A percentile compares a stretch with the other conserved stretches of the same genome.
phyloP scores from a whole-genome alignment of 2,888 invertebrate genomes.

The Tridacna crocea region DNA sequence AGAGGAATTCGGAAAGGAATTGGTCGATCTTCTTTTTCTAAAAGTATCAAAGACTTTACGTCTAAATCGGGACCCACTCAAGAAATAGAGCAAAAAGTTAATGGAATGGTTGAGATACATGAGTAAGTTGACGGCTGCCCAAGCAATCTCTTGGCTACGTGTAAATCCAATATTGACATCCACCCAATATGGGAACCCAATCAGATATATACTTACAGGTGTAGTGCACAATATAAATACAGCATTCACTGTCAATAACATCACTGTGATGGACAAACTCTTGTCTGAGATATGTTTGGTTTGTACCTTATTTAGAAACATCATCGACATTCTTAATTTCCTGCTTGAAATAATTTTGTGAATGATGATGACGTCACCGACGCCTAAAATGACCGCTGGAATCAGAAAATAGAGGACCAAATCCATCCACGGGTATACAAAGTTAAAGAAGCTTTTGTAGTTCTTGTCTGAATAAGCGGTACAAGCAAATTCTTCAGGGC shows the following conservation, averaged over 20 bases:
- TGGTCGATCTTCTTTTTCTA: background rate
- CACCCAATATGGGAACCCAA: constrained; percentile 46
- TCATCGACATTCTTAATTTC: constrained; percentile 14
- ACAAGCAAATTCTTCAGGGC: background rate
- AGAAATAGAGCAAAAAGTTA: constrained; percentile 52
- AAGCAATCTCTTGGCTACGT: constrained; percentile 34
- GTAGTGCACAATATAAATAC: constrained; percentile 55
- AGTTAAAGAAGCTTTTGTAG: constrained; percentile 26
- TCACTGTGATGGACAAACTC: constrained; percentile 41
- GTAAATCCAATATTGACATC: constrained; percentile 28
- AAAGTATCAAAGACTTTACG: constrained; percentile 20
- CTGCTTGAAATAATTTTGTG: constrained; percentile 27
- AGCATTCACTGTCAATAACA: constrained; percentile 53
- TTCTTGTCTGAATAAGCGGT: background rate
- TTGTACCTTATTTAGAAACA: background rate
- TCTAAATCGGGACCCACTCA: constrained; percentile 49
- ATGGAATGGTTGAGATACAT: constrained; percentile 51
- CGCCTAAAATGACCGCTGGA: constrained; percentile 25
- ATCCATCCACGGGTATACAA: constrained; percentile 34
- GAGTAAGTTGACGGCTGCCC: constrained; percentile 51
- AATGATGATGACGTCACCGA: constrained; percentile 35
- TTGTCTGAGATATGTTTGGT: constrained; percentile 4
- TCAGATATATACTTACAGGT: constrained; percentile 47
- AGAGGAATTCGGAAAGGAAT: background rate
- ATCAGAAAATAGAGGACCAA: constrained; percentile 31